These are phyloP conservation scores for Physella acuta DNA, from an alignment of 1,140 invertebrate genomes.

Conservation along the genomic window DNA sequence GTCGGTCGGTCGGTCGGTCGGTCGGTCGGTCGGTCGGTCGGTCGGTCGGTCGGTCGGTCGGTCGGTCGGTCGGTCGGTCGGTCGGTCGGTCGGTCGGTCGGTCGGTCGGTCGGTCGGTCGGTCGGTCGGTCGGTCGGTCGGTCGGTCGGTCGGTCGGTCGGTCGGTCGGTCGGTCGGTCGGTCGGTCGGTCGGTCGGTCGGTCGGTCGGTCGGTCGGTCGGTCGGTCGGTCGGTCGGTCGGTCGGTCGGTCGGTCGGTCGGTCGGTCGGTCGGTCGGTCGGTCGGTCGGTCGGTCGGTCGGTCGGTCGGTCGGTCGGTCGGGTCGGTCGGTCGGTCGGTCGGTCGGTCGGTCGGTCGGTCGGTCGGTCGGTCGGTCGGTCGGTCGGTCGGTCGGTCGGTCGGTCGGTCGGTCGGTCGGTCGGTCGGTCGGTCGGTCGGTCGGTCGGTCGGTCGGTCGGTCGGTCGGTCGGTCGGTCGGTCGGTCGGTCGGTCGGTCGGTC, in stretches of 20 bases:
- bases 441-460: conserved; percentile 2
- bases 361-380: conserved; percentile 2
- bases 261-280: neutral
- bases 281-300: neutral
- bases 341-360: conserved; percentile 2
- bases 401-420: conserved; percentile 2
- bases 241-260: conserved; percentile 9
- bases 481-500: conserved; percentile 2
- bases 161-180: neutral
- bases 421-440: conserved; percentile 2
- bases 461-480: conserved; percentile 2
- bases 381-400: conserved; percentile 2
- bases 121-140: conserved; percentile 1
- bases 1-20: too few species aligned
- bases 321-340: too few species aligned
- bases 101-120: conserved; percentile 5
- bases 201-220: neutral
- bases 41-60: too few species aligned
- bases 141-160: conserved; percentile 5
- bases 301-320: conserved; percentile 9
- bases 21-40: too few species aligned
- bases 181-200: neutral
- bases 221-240: neutral
- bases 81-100: too few species aligned
- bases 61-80: too few species aligned